These are phyloP conservation scores for Hemithea aestivaria DNA, from an alignment of 2,888 invertebrate species.

Conservation along the genomic window DNA sequence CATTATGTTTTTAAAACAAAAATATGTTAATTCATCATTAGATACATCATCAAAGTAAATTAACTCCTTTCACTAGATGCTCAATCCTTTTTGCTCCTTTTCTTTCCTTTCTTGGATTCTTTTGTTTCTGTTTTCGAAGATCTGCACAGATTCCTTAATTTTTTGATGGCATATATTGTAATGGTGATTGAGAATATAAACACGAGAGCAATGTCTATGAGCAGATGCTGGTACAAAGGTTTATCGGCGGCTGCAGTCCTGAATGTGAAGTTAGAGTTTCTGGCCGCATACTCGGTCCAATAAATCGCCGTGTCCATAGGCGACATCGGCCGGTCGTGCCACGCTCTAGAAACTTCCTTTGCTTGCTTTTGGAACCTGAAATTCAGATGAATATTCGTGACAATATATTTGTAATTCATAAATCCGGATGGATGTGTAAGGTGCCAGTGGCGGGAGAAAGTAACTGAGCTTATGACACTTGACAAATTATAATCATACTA, in stretches of 20 bases:
- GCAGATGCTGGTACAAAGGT: conserved; percentile 72
- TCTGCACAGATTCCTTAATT: conserved; percentile 21
- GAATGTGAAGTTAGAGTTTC: conserved; percentile 67
- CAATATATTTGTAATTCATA: too few species aligned
- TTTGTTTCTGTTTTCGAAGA: conserved; percentile 11
- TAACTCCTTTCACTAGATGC: too few species aligned
- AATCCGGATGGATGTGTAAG: too few species aligned
- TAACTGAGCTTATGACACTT: too few species aligned
- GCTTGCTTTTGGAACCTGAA: conserved; percentile 64
- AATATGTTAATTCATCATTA: too few species aligned
- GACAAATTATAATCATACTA: too few species aligned
- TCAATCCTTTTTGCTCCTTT: conserved; percentile 32
- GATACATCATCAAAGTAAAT: too few species aligned
- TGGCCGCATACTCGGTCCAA: conserved; percentile 82
- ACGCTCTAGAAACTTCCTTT: conserved; percentile 70
- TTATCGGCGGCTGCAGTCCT: conserved; percentile 75
- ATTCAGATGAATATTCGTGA: conserved; percentile 15
- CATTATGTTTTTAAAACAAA: too few species aligned
- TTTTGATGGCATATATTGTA: conserved; percentile 24
- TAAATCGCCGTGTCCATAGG: conserved; percentile 80
- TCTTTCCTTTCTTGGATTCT: conserved; percentile 25
- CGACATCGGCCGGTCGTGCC: conserved; percentile 79
- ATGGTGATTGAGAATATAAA: conserved; percentile 25
- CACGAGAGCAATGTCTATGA: conserved; percentile 50
- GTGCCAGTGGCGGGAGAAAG: too few species aligned